phyloP scores from a whole-genome alignment of 2,797 vertebrate species.

The Arctocebus calabarensis region DNA sequence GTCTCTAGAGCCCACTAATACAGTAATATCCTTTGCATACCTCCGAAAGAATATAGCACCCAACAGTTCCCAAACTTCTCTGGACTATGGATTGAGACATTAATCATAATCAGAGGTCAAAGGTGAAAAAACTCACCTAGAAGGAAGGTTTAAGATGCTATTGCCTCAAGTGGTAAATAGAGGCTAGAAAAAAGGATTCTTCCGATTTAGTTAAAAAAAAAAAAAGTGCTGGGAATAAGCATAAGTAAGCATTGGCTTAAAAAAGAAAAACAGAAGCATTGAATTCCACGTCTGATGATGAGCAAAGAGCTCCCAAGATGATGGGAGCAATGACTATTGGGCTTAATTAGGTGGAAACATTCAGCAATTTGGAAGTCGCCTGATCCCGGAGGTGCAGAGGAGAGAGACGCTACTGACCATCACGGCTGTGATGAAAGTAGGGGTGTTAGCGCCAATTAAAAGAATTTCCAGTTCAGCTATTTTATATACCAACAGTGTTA shows the following conservation, averaged over 20 bases:
- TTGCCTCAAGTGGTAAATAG: background rate
- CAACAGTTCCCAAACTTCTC: fast-evolving
- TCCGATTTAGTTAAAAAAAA: background rate
- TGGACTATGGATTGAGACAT: fast-evolving
- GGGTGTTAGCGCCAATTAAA: background rate
- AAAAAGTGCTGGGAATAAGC: background rate
- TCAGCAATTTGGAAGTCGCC: background rate
- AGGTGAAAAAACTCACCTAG: background rate
- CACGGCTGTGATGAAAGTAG: background rate
- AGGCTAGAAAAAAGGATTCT: background rate
- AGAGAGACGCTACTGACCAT: background rate
- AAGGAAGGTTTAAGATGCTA: background rate
- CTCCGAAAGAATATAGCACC: background rate
- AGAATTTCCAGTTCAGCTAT: background rate
- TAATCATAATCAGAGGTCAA: background rate
- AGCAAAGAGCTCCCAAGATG: fast-evolving
- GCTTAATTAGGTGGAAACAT: background rate
- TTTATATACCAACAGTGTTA: background rate
- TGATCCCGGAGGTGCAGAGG: background rate
- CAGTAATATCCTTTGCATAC: fast-evolving
- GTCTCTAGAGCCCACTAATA: background rate
- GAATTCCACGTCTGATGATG: background rate
- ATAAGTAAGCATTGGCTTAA: background rate
- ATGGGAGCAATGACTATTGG: too few species aligned
- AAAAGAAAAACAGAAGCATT: background rate